Percentiles rank a stretch among this genome's conserved stretches.
These are phyloP conservation scores for Stercorarius parasiticus DNA, from an alignment of 2,113 vertebrate genomes.

Conservation along the genomic window DNA sequence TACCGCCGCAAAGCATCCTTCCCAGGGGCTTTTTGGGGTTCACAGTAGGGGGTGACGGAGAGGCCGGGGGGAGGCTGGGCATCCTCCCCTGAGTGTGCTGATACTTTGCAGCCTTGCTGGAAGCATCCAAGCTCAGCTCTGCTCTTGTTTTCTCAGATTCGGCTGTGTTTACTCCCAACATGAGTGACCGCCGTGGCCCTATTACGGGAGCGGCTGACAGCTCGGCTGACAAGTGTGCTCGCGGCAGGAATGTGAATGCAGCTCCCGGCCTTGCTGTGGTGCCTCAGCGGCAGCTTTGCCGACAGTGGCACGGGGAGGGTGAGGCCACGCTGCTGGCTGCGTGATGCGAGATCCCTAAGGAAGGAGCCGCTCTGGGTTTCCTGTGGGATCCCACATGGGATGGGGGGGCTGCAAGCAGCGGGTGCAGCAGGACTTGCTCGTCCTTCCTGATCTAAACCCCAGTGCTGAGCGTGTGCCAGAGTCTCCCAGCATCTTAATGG, in stretches of 20 bases:
- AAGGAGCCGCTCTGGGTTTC: accelerated
- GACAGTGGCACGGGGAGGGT: accelerated
- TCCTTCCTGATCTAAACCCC: accelerated
- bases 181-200: conserved; percentile 55
- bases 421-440: accelerated
- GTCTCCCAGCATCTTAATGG: accelerated
- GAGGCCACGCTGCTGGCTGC: background rate
- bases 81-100: background rate
- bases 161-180: conserved; percentile 58
- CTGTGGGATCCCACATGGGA: accelerated
- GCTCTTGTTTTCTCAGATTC: conserved; percentile 53
- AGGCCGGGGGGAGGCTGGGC: background rate
- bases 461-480: accelerated
- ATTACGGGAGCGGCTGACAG: conserved; percentile 48
- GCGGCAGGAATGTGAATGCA: conserved; percentile 52
- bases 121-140: background rate
- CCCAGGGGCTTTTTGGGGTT: accelerated
- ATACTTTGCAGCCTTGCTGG: background rate
- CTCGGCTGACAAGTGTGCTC: conserved; percentile 56
- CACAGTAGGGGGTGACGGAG: accelerated
- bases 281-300: background rate
- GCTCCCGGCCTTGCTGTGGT: background rate
- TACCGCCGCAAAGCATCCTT: accelerated
- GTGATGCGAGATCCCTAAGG: accelerated
- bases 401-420: background rate